phyloP scores from a whole-genome alignment of 2,888 invertebrate species.

The Euplagia quadripunctaria region DNA sequence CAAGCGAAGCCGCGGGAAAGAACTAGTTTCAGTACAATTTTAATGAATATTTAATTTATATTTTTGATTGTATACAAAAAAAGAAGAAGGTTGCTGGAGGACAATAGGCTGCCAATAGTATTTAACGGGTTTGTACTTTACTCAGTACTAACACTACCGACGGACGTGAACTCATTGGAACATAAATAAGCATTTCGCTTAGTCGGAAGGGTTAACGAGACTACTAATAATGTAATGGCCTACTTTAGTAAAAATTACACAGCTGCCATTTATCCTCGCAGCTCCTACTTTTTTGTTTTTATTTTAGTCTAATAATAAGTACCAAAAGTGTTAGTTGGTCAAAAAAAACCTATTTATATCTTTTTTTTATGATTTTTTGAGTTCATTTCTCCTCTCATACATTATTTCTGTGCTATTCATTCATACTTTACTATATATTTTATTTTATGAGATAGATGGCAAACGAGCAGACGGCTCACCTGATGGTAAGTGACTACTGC shows the following conservation, averaged over 20 bases:
- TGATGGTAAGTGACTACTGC: no score
- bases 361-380: no score
- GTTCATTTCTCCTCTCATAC: no score
- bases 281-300: neutral
- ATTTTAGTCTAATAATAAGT: neutral
- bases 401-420: no score
- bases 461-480: no score
- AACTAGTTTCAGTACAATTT: no score
- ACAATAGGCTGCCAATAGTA: neutral
- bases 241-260: neutral
- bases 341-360: no score
- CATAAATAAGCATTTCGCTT: neutral
- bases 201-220: neutral
- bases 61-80: neutral
- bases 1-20: neutral
- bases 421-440: no score
- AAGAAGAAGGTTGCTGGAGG: neutral
- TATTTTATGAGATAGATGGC: no score
- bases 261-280: neutral
- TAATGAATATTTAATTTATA: neutral
- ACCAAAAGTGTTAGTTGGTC: no score
- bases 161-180: neutral
- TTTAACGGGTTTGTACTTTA: neutral
- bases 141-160: neutral
- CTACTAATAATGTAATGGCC: neutral